phyloP scores from a whole-genome alignment of 2,797 vertebrate species.

The Dromococcyx pavoninus region DNA sequence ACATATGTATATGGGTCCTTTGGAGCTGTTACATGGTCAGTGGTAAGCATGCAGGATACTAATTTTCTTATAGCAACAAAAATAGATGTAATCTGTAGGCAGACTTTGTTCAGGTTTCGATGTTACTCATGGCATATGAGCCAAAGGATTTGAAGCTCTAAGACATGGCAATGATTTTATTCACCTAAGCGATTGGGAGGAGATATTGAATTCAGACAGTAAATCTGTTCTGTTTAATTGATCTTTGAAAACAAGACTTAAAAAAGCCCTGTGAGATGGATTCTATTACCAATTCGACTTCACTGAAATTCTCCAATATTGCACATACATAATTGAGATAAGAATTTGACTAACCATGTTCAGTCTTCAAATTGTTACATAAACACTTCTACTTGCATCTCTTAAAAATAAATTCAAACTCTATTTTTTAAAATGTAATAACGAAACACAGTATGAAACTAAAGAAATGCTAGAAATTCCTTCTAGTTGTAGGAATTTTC shows the following conservation, averaged over 20 bases:
- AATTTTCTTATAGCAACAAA: neutral
- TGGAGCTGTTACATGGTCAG: neutral
- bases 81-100: neutral
- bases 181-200: neutral
- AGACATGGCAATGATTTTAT: neutral
- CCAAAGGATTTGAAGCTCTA: neutral
- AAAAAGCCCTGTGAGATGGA: neutral
- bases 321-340: neutral
- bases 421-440: neutral
- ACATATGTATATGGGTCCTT: neutral
- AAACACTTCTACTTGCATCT: neutral
- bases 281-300: neutral
- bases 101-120: neutral
- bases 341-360: neutral
- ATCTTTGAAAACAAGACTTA: neutral
- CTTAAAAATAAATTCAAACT: neutral
- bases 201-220: neutral
- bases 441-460: neutral
- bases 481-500: neutral
- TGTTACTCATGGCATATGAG: neutral
- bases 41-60: neutral
- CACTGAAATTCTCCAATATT: neutral
- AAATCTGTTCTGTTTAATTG: neutral
- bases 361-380: neutral
- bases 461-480: neutral